These are phyloP conservation scores for Dicentrarchus labrax DNA, from an alignment of 2,113 vertebrate genomes.

Conservation along the genomic window DNA sequence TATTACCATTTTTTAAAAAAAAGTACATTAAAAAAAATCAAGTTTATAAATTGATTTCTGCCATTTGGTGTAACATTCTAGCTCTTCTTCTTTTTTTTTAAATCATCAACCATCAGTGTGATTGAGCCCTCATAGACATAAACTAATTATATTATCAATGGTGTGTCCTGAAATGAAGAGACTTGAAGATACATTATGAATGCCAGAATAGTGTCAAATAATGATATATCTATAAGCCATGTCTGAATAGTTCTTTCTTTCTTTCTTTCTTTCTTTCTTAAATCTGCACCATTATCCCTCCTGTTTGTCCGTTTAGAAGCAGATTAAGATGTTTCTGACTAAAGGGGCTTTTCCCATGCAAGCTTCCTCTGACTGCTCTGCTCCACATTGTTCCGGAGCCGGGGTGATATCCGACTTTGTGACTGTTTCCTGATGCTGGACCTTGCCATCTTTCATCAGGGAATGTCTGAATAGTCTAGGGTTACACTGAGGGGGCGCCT, in stretches of 20 bases:
- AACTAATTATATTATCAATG: not conserved
- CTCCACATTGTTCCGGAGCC: slow-evolving; percentile 66
- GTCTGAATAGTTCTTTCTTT: not conserved
- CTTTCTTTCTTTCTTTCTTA: not conserved
- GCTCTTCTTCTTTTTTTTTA: not conserved
- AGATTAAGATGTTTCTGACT: slow-evolving; percentile 49
- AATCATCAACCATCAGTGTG: not conserved
- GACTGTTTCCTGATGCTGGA: slow-evolving; percentile 68
- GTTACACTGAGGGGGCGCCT: slow-evolving; percentile 65
- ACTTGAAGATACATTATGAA: not conserved
- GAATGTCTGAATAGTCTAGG: slow-evolving; percentile 72
- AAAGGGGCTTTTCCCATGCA: slow-evolving; percentile 40
- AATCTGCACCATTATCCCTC: not conserved
- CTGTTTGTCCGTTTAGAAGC: not conserved
- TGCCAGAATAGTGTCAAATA: not conserved
- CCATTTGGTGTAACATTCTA: not conserved
- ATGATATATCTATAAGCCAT: not conserved
- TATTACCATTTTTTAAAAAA: not conserved
- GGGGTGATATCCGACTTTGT: slow-evolving; percentile 57
- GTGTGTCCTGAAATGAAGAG: not conserved
- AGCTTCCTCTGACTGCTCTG: slow-evolving; percentile 47
- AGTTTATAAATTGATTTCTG: not conserved
- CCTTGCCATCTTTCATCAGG: slow-evolving; percentile 69
- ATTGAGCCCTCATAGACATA: not conserved
- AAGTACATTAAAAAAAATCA: not conserved